These are phyloP conservation scores for Venustaconcha ellipsiformis DNA, from an alignment of 1,140 invertebrate species.

Conservation along the genomic window DNA sequence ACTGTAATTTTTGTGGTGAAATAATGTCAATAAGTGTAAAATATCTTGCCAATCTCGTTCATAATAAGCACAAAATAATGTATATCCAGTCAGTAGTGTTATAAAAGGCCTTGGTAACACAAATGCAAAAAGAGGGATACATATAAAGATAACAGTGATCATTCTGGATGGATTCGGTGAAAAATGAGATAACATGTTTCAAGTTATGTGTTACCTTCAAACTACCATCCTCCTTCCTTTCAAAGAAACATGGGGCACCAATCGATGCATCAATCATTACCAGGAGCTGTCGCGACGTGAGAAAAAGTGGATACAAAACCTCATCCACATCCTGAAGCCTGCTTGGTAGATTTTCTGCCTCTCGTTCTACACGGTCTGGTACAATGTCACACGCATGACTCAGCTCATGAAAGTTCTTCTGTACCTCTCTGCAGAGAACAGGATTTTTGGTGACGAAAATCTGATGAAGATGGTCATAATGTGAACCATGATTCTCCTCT, in stretches of 20 bases:
- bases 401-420: conserved; percentile 35
- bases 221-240: conserved; percentile 26
- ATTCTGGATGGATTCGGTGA: no score
- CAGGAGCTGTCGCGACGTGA: conserved; percentile 36
- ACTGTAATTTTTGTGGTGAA: no score
- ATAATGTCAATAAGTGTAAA: no score
- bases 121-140: no score
- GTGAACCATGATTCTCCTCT: no score
- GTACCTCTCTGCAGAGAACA: conserved; percentile 39
- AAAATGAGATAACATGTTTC: no score
- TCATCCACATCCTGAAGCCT: conserved; percentile 29
- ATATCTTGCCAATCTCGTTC: no score
- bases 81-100: no score
- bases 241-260: conserved; percentile 30
- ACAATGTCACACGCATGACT: conserved; percentile 11
- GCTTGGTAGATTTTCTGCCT: conserved; percentile 23
- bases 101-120: no score
- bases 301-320: conserved; percentile 34
- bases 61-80: no score
- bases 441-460: conserved; percentile 44
- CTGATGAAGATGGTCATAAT: not conserved
- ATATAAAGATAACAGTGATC: no score
- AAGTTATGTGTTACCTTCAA: conserved; percentile 3
- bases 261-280: conserved; percentile 39
- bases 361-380: not conserved